phyloP scores from a whole-genome alignment of 2,113 vertebrate genomes.

The Alligator mississippiensis region DNA sequence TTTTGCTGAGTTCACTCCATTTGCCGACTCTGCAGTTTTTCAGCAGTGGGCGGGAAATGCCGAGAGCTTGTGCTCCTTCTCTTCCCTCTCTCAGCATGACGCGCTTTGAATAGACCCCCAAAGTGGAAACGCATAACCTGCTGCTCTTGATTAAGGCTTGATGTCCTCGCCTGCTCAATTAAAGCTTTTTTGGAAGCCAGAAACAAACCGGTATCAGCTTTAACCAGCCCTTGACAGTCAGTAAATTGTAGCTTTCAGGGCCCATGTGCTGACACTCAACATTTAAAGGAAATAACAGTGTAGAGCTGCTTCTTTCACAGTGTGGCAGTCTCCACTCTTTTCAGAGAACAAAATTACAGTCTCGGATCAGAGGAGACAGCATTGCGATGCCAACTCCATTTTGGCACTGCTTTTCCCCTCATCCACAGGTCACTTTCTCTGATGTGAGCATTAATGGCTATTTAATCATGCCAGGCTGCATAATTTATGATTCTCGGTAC shows the following conservation, averaged over 20 bases:
- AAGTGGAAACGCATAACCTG: fast-evolving
- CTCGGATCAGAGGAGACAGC: not conserved
- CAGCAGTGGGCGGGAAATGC: not conserved
- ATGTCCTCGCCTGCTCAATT: not conserved
- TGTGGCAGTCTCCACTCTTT: not conserved
- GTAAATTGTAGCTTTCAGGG: not conserved
- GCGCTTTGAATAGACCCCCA: not conserved
- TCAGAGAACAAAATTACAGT: not conserved
- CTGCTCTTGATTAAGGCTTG: not conserved
- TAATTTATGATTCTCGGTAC: not conserved
- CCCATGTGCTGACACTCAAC: fast-evolving
- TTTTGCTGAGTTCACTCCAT: not conserved
- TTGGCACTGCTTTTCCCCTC: not conserved
- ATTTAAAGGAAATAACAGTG: not conserved
- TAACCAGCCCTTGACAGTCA: not conserved
- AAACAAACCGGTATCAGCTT: not conserved
- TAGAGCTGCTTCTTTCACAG: not conserved
- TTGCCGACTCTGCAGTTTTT: not conserved
- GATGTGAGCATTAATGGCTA: not conserved
- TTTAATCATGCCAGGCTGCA: not conserved
- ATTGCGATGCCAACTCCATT: not conserved
- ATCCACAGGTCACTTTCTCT: not conserved
- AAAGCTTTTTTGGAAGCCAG: not conserved
- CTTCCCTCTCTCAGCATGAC: not conserved
- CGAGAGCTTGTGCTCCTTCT: not conserved